phyloP scores from a whole-genome alignment of 2,797 vertebrate species.

The Psittacula derbiana region DNA sequence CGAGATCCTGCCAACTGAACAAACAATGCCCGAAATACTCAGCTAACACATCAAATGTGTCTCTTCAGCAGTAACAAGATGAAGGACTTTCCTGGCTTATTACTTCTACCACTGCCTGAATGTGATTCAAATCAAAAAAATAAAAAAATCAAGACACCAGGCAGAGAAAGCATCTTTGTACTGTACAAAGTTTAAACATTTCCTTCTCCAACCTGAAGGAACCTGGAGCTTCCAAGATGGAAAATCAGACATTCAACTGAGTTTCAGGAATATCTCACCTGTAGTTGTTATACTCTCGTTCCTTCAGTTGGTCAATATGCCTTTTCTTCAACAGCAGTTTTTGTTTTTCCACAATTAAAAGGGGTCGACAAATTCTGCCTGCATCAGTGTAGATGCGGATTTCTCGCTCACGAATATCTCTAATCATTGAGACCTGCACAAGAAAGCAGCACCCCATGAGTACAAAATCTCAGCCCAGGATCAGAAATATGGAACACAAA shows the following conservation, averaged over 20 bases:
- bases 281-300: conserved; percentile 98
- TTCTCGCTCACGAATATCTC: conserved; percentile 95
- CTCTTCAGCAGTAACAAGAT: background rate
- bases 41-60: background rate
- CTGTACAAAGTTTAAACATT: background rate
- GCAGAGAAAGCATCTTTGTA: background rate
- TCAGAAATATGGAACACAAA: background rate
- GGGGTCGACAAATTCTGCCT: conserved; percentile 92
- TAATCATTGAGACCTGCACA: conserved; percentile 93
- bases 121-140: background rate
- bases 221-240: background rate
- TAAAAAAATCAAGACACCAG: background rate
- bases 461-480: background rate
- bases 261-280: conserved; percentile 75
- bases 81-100: background rate
- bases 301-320: conserved; percentile 97
- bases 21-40: background rate
- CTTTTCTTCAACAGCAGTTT: conserved; percentile 94
- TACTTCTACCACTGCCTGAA: background rate
- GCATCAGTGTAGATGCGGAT: conserved; percentile 98
- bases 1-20: conserved; percentile 95
- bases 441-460: background rate
- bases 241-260: background rate
- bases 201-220: background rate
- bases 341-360: conserved; percentile 97